Base-by-base conservation (phyloP, 2,113 vertebrate species). In the Aptenodytes patagonicus region DNA sequence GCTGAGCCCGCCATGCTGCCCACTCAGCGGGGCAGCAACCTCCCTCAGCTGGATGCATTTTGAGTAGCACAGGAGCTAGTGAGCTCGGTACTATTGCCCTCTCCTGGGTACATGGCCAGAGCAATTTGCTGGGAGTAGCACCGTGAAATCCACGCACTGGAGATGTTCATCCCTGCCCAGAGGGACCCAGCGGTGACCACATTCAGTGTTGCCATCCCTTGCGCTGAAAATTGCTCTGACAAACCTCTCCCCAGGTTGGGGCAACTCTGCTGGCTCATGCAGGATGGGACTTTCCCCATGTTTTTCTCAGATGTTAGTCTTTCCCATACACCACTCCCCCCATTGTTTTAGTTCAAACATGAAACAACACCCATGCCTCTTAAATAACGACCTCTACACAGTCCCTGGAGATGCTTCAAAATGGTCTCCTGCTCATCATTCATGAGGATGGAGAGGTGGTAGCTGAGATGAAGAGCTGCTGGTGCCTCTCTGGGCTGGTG, bases 21-120 rank as follows among this genome's bases (percentile, higher is more conserved):
- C 46, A 4, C 3, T 3, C 32, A 24, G 21, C 0, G 0, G 57
- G 36, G 60, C 76, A 87, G 81, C 64, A 69, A 2, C 40, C 21
- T 79, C 46, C 51, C 13, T 52, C 73, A 47, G 22, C 34, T 72
- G 73, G 36, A 13, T 78, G 38, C n/a, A 6, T 49, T 88, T 18
- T 51, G 62, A 82, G 62, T 16, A 44, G 58, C 38, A 11, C 54
- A 38, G 26, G 58, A 86, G 61, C 15, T 32, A 7, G 25, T 4
- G 60, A 83, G 46, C 44, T 87, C 10, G 0, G 6, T 38, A 3
- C 18, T 42, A 8, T 51, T 70, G 54, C 17, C 44, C 26, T 81
- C 42, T 36, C 46, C 64, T 26, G 70, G 34, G 28, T 51, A 40
- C 0, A 0, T 22, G 31, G 42, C 42, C 22, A 44, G 78, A 58